Base-by-base conservation (phyloP, 2,797 vertebrate species). In the Erethizon dorsatum region DNA sequence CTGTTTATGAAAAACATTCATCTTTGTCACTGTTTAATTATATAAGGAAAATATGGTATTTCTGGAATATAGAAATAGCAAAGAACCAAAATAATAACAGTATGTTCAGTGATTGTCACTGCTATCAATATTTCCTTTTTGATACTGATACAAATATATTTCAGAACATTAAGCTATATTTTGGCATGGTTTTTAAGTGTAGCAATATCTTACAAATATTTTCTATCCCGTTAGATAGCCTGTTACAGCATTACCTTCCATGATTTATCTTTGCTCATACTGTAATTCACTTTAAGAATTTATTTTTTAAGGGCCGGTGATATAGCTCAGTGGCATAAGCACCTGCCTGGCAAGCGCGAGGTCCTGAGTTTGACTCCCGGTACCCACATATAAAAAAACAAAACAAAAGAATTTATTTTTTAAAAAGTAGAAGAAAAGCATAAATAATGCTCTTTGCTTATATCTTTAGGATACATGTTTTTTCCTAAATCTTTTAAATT, bases 361-460 rank as follows among this genome's bases (percentile, higher is more conserved):
- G n/a, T n/a, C n/a, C n/a, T n/a, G n/a, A n/a, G n/a, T n/a, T n/a
- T n/a, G n/a, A n/a, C n/a, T n/a, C n/a, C n/a, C n/a, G n/a, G n/a
- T n/a, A n/a, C n/a, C n/a, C n/a, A n/a, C n/a, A n/a, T n/a, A n/a
- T n/a, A n/a, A n/a, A n/a, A n/a, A n/a, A n/a, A n/a, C n/a, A n/a
- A n/a, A n/a, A n/a, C n/a, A n/a, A n/a, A n/a, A n/a, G n/a, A n/a
- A n/a, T n/a, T n/a, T n/a, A n/a, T n/a, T 75, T 95, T 84, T 67
- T 10, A 78, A 63, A 93, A 78, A 79, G 45, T 71, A 31, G 54
- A 85, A 90, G 15, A 52, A 91, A 88, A 90, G 41, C 77, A 73
- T 2, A 31, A 97, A 86, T 79, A 91, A 10, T 61, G 13, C 6
- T 86, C 52, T 57, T 95, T 79, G 67, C 56, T 93, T 71, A 79